Evolutionary conservation across 2,888 invertebrate species (phyloP).

Genomic region (Cryptophagus acutangulus): DNA sequence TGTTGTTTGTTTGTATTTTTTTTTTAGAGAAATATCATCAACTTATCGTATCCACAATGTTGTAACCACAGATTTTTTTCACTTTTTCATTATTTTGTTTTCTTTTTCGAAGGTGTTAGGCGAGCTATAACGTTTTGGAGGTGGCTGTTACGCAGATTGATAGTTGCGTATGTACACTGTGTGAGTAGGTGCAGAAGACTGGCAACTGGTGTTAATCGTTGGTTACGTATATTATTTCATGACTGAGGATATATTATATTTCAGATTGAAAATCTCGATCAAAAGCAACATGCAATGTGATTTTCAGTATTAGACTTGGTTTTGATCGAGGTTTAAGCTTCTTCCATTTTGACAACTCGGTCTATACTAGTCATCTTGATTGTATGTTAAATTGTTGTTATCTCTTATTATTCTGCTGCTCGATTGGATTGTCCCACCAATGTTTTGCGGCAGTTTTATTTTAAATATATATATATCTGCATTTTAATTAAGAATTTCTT

Average conservation of each 20-base stretch:
- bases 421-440: conserved; percentile 25
- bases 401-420: conserved; percentile 32
- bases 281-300: conserved; percentile 28
- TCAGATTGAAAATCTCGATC: conserved; percentile 32
- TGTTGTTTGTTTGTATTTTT: too few species aligned
- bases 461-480: conserved; percentile 23
- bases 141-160: conserved; percentile 22
- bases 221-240: conserved; percentile 28
- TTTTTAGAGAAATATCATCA: too few species aligned
- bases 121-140: too few species aligned
- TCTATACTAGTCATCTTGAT: conserved; percentile 48
- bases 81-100: too few species aligned
- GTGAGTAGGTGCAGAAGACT: too few species aligned
- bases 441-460: conserved; percentile 25
- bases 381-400: conserved; percentile 46
- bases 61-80: too few species aligned
- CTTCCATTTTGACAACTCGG: conserved; percentile 37
- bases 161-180: too few species aligned
- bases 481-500: conserved; percentile 28
- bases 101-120: too few species aligned
- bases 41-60: too few species aligned
- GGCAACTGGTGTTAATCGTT: conserved; percentile 36
- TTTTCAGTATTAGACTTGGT: conserved; percentile 32
- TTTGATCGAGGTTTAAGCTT: conserved; percentile 26
- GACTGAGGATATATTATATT: conserved; percentile 33